These are phyloP conservation scores for Polydrusus tereticollis DNA, from an alignment of 2,888 invertebrate species.

Conservation along the genomic window DNA sequence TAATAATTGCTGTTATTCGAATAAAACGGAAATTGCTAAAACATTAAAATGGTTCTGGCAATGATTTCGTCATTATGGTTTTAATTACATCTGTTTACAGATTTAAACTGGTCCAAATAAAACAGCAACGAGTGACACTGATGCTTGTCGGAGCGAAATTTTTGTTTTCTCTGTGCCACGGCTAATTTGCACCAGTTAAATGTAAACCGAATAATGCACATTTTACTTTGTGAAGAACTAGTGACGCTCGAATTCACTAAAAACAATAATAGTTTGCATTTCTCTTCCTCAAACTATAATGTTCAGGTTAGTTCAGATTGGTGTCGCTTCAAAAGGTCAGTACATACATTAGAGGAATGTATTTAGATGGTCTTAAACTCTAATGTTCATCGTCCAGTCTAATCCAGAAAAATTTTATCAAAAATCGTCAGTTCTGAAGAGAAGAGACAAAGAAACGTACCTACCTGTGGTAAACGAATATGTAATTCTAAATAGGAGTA, in stretches of 20 bases:
- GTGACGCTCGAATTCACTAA: not conserved
- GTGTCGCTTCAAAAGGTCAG: too few relatives aligned
- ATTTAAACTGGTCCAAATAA: not conserved
- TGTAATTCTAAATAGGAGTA: too few relatives aligned
- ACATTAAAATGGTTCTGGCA: not conserved
- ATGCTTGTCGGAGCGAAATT: conserved; percentile 19
- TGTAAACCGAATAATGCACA: not conserved
- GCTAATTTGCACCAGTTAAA: not conserved
- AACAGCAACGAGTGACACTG: not conserved
- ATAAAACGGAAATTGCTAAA: not conserved
- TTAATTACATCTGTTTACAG: not conserved
- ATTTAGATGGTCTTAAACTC: too few relatives aligned
- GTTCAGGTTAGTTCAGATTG: too few relatives aligned
- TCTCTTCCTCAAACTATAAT: too few relatives aligned
- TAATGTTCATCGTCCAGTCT: too few relatives aligned
- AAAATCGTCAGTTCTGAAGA: too few relatives aligned
- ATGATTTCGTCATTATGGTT: not conserved
- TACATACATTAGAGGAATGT: too few relatives aligned
- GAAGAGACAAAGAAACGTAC: too few relatives aligned
- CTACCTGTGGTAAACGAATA: too few relatives aligned
- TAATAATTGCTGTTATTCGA: not conserved
- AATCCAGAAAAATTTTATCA: too few relatives aligned
- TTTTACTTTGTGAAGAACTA: not conserved
- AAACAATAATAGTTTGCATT: too few relatives aligned
- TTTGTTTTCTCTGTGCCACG: not conserved